These are phyloP conservation scores for Siphamia tubifer DNA, from an alignment of 2,113 vertebrate species.

Conservation along the genomic window DNA sequence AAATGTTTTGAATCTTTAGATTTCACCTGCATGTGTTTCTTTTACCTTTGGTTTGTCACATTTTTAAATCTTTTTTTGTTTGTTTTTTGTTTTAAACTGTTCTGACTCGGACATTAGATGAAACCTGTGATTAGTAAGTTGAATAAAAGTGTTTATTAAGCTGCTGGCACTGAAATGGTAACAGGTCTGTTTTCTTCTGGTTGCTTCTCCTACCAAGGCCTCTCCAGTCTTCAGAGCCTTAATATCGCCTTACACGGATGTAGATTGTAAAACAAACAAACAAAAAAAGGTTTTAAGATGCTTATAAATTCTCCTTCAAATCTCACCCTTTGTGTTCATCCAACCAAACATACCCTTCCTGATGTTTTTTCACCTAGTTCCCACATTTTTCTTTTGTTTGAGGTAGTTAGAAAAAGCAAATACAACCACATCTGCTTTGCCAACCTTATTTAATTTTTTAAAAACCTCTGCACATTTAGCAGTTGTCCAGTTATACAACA, in stretches of 20 bases:
- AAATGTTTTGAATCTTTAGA: conserved; percentile 79
- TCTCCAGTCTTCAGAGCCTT: background rate
- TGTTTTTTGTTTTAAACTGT: conserved; percentile 21
- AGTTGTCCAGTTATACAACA: background rate
- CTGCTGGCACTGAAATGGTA: conserved; percentile 41
- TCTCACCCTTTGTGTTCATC: conserved; percentile 16
- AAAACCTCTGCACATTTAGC: background rate
- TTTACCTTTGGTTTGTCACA: conserved; percentile 63
- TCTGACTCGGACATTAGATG: conserved; percentile 16
- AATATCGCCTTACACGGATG: background rate
- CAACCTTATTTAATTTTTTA: background rate
- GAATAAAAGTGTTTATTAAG: conserved; percentile 45
- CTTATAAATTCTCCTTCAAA: background rate
- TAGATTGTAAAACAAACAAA: background rate
- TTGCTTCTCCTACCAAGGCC: conserved; percentile 3
- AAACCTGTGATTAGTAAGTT: conserved; percentile 33
- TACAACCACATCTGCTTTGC: background rate
- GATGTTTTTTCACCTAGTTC: conserved; percentile 10
- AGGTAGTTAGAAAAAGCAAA: background rate
- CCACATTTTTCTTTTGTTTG: background rate
- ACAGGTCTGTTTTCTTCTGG: conserved; percentile 23
- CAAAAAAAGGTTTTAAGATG: background rate
- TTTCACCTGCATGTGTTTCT: conserved; percentile 80
- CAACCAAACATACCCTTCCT: conserved; percentile 15
- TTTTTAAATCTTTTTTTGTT: conserved; percentile 33